Evolutionary conservation across 2,888 invertebrate species (phyloP).

Genomic region (Pteria penguin): DNA sequence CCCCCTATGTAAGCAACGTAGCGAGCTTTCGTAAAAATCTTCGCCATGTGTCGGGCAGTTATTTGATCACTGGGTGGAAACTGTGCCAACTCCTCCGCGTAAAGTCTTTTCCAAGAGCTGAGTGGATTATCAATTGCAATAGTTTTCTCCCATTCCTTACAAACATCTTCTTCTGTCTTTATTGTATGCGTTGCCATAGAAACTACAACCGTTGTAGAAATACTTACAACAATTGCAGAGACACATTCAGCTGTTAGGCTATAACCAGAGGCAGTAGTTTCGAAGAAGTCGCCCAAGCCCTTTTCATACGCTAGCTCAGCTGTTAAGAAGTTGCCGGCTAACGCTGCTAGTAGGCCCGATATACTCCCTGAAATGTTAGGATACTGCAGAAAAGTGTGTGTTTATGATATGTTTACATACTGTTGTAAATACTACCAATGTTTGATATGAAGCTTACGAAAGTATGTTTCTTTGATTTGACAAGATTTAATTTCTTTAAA

Average conservation of each 20-base stretch:
- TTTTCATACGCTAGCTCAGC: constrained; percentile 63
- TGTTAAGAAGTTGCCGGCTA: constrained; percentile 57
- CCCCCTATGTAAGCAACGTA: constrained; percentile 43
- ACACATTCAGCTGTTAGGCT: constrained; percentile 65
- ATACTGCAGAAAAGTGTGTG: background rate
- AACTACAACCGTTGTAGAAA: constrained; percentile 59
- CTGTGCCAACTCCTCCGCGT: constrained; percentile 62
- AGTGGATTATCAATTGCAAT: constrained; percentile 70
- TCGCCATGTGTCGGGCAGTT: constrained; percentile 51
- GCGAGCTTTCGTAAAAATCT: constrained; percentile 49
- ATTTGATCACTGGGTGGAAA: constrained; percentile 40
- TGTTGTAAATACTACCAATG: background rate
- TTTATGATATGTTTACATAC: background rate
- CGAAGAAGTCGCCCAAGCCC: constrained; percentile 63
- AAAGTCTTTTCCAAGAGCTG: constrained; percentile 61
- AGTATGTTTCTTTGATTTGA: too few species aligned
- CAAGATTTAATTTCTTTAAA: too few species aligned
- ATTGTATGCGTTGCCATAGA: constrained; percentile 65
- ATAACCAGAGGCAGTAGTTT: constrained; percentile 63
- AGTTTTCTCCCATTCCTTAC: constrained; percentile 64
- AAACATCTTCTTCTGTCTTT: constrained; percentile 44
- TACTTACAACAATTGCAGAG: constrained; percentile 56
- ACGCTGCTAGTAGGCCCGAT: constrained; percentile 55
- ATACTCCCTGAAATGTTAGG: constrained; percentile 59
- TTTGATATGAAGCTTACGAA: too few species aligned